Percentiles rank a stretch among this genome's conserved stretches.
These are phyloP conservation scores for Drosophila aldrichi DNA, from an alignment of 2,888 invertebrate species.

Conservation along the genomic window DNA sequence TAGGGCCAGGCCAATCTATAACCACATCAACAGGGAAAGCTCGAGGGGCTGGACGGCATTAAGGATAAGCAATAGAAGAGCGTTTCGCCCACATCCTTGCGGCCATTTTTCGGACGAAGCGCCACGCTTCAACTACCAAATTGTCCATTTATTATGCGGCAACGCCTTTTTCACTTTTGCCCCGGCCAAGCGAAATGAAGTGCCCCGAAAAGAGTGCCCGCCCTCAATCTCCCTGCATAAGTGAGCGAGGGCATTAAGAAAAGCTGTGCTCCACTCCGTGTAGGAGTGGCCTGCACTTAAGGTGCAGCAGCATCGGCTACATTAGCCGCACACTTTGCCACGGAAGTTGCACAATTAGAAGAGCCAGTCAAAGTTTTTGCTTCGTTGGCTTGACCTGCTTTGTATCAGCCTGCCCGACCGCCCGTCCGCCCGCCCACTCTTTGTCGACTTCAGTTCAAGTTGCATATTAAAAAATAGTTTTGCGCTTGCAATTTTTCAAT, in stretches of 20 bases:
- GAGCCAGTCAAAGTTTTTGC: conserved; percentile 73
- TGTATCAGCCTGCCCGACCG: background rate
- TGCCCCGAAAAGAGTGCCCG: conserved; percentile 54
- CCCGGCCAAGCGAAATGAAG: conserved; percentile 69
- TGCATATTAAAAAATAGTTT: conserved; percentile 76
- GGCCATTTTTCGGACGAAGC: conserved; percentile 63
- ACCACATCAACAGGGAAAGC: conserved; percentile 57
- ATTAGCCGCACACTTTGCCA: conserved; percentile 77
- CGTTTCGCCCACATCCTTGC: conserved; percentile 69
- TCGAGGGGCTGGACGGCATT: conserved; percentile 33
- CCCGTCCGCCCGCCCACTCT: background rate
- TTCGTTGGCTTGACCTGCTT: conserved; percentile 32
- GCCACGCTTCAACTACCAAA: conserved; percentile 79
- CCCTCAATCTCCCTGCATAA: conserved; percentile 35
- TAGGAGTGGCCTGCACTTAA: conserved; percentile 63
- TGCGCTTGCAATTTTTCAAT: conserved; percentile 52
- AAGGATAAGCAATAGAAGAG: conserved; percentile 42
- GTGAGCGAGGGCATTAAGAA: conserved; percentile 67
- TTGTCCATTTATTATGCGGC: conserved; percentile 83
- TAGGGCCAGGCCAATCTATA: conserved; percentile 74
- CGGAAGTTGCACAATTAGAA: conserved; percentile 81
- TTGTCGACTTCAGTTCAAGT: conserved; percentile 26
- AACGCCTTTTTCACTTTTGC: conserved; percentile 82
- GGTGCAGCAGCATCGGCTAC: conserved; percentile 74
- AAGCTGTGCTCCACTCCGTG: conserved; percentile 59